Evolutionary conservation across 2,888 invertebrate genomes (phyloP), one percentile per base, ranked within the genome.

Genomic region (Heliconius sara): DNA sequence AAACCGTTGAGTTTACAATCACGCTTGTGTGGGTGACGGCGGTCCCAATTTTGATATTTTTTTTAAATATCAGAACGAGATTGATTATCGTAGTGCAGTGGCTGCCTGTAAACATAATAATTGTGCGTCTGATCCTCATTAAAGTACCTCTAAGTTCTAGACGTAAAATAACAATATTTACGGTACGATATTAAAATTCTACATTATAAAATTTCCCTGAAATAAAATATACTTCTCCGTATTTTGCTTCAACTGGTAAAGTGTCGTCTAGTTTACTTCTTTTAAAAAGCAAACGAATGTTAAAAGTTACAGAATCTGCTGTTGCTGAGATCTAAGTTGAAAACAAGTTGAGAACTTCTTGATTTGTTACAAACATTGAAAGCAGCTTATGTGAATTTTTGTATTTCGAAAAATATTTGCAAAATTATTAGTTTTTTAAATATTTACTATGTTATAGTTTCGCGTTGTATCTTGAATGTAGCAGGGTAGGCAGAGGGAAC

Each of bases 201-300:
- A 3, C 10, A 60, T 60, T 34, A 57, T 73, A 34, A 57, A 3
- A 60, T 34, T 57, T 60, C 13, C 34, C 13, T 60, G 2, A 73
- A 60, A 60, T 57, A 60, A 73, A 60, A 73, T n/a, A 60, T 60
- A 25, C 60, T 73, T 73, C 39, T 9, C 60, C n/a, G 34, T 73
- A 72, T 47, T 72, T 63, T 43, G 4, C 74, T 74, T 27, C 43
- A 65, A 65, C 75, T 75, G 65, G 43, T 65, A 75, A 75, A 75
- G 75, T 75, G 75, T 65, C 65, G 75, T 75, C 60, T n/a, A 73
- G 27, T 65, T 75, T 27, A 75, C 25, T 75, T 43, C 75, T 75
- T 75, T 65, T 75, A 75, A 75, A 75, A 65, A 75, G 75, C 75
- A 75, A 75, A 65, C 75, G 39, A 63, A 47, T 63, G 63, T 75